Evolutionary conservation across 2,113 vertebrate genomes (phyloP), one percentile per base, ranked within the genome.

Genomic region (Macroglossus sobrinus): DNA sequence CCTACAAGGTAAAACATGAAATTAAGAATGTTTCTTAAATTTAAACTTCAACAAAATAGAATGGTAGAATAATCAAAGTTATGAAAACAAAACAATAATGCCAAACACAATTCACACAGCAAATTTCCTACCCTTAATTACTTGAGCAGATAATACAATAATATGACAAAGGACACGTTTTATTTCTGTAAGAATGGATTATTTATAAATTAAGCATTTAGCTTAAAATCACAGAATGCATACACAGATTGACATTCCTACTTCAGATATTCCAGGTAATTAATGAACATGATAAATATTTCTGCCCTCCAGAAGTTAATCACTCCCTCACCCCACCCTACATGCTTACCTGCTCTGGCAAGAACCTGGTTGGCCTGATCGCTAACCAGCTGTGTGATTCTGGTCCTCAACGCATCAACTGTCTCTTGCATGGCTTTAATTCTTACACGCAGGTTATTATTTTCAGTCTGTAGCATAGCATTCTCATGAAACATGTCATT

Each of bases 401-500:
- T 98, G 84, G 98, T 98, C 97, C 99, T 99, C 96, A 99, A 97
- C 0, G 99, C 98, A 85, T 99, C 99, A 0, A 99, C 98, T 0
- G 99, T 99, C 98, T 99, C 99, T 97, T 99, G 99, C 99, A 99
- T 99, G 80, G 99, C 99, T 98, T 99, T 99, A 97, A 99, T 99
- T 74, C 99, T 98, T 84, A 99, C 98, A 3, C 99, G 99, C 95
- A 99, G 98, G 97, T 99, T 99, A 95, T 99, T 99, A 97, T 99
- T 99, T 97, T 99, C 99, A 0, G 99, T 99, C 97, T 99, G 99
- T 55, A 99, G 98, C 99, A 99, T 99, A 0, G 99, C 98, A 96
- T 99, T 99, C 98, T 99, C 99, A 50, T 99, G 99, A 93, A 99
- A 99, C 99, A 99, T 98, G 98, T 99, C 99, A 81, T 99, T 99